Conservation (phyloP, 2,113 vertebrate genomes). For the Panthera tigris region DNA sequence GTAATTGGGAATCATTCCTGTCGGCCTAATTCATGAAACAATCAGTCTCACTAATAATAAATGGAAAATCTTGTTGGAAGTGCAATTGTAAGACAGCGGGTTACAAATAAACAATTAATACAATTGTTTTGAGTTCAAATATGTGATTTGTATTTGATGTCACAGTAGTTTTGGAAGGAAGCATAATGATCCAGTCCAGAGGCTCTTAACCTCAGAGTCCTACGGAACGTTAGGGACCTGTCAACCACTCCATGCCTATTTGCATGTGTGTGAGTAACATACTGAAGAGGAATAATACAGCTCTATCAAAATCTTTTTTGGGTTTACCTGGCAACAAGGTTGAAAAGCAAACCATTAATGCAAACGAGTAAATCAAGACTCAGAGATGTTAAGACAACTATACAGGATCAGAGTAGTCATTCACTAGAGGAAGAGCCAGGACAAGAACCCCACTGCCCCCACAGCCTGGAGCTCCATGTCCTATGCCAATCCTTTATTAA, state of each 20-base stretch:
- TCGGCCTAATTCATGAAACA: slow-evolving; percentile 61
- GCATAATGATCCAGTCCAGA: not conserved
- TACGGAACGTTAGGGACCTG: not conserved
- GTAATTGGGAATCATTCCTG: slow-evolving; percentile 56
- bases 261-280: not conserved
- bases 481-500: not conserved
- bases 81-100: slow-evolving; percentile 44
- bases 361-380: not conserved
- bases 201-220: not conserved
- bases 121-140: slow-evolving; percentile 46
- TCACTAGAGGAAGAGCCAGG: not conserved
- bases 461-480: not conserved
- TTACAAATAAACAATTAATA: slow-evolving; percentile 67
- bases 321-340: not conserved
- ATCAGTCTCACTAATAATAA: slow-evolving; percentile 61
- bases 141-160: slow-evolving; percentile 26
- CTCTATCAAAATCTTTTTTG: not conserved
- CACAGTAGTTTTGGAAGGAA: not conserved
- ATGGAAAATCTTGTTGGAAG: slow-evolving; percentile 58
- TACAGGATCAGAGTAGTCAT: not conserved
- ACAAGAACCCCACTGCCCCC: not conserved
- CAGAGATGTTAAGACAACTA: not conserved
- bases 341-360: not conserved
- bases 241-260: not conserved
- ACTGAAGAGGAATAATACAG: not conserved